These are phyloP conservation scores for Anoncus sp. DNA, from an alignment of 2,888 invertebrate genomes.

Conservation along the genomic window DNA sequence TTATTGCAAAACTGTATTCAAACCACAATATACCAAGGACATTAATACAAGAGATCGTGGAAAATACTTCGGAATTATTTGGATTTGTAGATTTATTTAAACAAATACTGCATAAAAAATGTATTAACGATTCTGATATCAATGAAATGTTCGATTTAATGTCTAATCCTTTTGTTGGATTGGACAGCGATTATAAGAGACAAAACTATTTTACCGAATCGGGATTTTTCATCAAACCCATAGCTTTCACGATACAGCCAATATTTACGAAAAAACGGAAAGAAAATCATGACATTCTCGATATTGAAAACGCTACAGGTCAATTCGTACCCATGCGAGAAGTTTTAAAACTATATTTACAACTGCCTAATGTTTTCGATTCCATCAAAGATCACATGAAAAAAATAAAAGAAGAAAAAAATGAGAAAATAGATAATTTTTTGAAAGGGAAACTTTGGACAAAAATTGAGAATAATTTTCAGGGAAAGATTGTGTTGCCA, in stretches of 20 bases:
- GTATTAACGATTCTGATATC: slow-evolving; percentile 20
- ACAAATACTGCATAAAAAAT: slow-evolving; percentile 13
- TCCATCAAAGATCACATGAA: slow-evolving; percentile 26
- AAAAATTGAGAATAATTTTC: slow-evolving; percentile 20
- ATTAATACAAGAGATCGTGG: slow-evolving; percentile 38
- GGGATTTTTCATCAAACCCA: slow-evolving; percentile 26
- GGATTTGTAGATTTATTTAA: slow-evolving; percentile 27
- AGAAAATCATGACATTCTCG: slow-evolving; percentile 19
- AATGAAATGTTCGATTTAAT: slow-evolving; percentile 9
- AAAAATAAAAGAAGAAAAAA: not conserved
- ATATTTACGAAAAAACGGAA: not conserved
- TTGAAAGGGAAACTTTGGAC: slow-evolving; percentile 3
- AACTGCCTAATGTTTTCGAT: slow-evolving; percentile 45
- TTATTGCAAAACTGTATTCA: slow-evolving; percentile 43
- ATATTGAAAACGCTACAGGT: slow-evolving; percentile 31
- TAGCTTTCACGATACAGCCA: slow-evolving; percentile 31
- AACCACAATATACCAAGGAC: slow-evolving; percentile 19
- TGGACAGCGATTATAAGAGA: slow-evolving; percentile 35
- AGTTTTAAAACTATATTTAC: slow-evolving; percentile 39
- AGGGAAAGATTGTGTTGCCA: slow-evolving; percentile 44
- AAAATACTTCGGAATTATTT: slow-evolving; percentile 39
- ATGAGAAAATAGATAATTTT: slow-evolving; percentile 22
- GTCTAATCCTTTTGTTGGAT: slow-evolving; percentile 29
- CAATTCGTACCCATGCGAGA: slow-evolving; percentile 48
- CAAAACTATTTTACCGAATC: slow-evolving; percentile 11